Conservation (phyloP, 2,113 vertebrate genomes). For the Coptodon rendalli region DNA sequence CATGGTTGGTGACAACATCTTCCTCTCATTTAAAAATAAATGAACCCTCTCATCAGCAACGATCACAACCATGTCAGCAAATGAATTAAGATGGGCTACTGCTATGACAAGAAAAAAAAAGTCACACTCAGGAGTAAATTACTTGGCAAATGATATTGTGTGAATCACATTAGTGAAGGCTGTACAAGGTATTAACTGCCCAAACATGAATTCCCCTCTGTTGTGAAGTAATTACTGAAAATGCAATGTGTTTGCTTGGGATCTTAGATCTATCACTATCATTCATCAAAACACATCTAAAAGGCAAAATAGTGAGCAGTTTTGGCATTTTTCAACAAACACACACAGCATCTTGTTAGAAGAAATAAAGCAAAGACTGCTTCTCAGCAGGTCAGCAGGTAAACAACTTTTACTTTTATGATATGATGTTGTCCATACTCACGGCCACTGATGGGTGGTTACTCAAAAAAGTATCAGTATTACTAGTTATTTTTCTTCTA, state of each 20-base stretch:
- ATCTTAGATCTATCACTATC: not conserved
- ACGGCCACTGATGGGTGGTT: not conserved
- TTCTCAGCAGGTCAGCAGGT: not conserved
- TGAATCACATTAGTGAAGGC: not conserved
- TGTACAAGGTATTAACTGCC: not conserved
- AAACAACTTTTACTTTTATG: not conserved
- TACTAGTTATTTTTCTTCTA: not conserved
- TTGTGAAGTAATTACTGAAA: not conserved
- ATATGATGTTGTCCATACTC: not conserved
- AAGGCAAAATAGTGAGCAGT: not conserved
- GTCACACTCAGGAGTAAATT: not conserved
- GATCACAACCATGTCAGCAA: not conserved
- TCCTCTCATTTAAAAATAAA: not conserved
- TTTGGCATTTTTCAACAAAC: not conserved
- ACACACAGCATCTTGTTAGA: not conserved
- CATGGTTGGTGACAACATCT: not conserved
- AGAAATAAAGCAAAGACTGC: not conserved
- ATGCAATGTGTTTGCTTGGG: not conserved
- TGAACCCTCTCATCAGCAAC: not conserved
- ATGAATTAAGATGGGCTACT: not conserved
- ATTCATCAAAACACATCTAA: not conserved
- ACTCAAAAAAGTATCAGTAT: not conserved
- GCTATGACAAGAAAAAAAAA: not conserved
- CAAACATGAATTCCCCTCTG: not conserved
- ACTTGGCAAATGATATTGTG: not conserved